These are phyloP conservation scores for Drosophila ananassae DNA, from an alignment of 1,140 invertebrate genomes.

Conservation along the genomic window DNA sequence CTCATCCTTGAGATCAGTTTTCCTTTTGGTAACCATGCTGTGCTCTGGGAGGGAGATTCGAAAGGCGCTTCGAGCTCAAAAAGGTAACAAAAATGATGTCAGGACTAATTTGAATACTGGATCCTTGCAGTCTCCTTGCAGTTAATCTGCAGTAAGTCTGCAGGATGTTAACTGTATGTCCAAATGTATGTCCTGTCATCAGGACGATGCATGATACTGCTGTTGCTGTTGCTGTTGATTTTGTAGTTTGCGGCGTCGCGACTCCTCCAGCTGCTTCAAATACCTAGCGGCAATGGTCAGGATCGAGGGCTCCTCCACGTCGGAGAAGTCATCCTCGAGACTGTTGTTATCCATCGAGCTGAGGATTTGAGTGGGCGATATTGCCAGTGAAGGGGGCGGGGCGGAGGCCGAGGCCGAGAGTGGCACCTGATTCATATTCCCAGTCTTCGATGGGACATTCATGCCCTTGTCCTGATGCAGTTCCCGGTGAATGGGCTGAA, in stretches of 20 bases:
- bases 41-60: background rate
- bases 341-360: background rate
- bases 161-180: no score
- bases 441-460: background rate
- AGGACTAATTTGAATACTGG: background rate
- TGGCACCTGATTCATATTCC: background rate
- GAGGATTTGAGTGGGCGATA: background rate
- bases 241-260: constrained; percentile 3
- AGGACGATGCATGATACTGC: background rate
- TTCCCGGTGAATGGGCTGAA: constrained; percentile 8
- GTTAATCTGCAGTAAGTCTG: no score
- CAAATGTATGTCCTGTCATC: background rate
- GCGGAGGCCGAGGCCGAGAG: background rate
- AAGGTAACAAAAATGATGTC: background rate
- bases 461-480: background rate
- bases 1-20: background rate
- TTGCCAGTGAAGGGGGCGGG: background rate
- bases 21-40: background rate
- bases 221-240: background rate
- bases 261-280: constrained; percentile 30
- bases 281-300: constrained; percentile 16
- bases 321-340: background rate
- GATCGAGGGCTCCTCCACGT: constrained; percentile 20
- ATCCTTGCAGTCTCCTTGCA: no score
- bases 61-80: background rate